These are phyloP conservation scores for Chymomyza amoena DNA, from an alignment of 2,888 invertebrate genomes.

Conservation along the genomic window DNA sequence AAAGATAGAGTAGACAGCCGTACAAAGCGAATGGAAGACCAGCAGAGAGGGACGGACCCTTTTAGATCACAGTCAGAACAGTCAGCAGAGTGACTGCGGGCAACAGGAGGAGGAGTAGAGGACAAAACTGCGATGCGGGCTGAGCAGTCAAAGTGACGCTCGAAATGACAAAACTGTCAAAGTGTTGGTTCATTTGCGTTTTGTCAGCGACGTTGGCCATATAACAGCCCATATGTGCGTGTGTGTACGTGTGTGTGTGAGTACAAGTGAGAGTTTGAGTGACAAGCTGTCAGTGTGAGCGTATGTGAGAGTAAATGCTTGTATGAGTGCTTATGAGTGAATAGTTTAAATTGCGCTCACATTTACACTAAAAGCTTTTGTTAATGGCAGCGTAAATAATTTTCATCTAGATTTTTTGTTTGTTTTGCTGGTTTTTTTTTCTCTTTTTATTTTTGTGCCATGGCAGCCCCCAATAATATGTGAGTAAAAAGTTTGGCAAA, in stretches of 20 bases:
- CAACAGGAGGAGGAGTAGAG: neutral
- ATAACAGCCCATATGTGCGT: neutral
- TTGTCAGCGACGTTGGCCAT: slow-evolving; percentile 13
- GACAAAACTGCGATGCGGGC: neutral
- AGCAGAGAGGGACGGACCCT: neutral
- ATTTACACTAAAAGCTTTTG: slow-evolving; percentile 65
- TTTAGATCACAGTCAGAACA: too few relatives aligned
- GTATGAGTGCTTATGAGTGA: neutral
- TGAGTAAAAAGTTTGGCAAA: neutral
- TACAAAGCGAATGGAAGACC: neutral
- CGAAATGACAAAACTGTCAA: slow-evolving; percentile 67
- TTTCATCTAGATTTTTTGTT: slow-evolving; percentile 7
- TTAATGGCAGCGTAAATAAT: slow-evolving; percentile 62
- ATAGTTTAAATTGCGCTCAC: neutral
- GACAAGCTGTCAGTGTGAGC: neutral
- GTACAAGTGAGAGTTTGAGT: neutral
- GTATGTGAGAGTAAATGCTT: neutral
- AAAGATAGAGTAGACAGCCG: too few relatives aligned
- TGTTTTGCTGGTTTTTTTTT: neutral
- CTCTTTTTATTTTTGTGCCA: neutral
- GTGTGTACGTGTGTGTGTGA: neutral
- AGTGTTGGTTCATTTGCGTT: slow-evolving; percentile 40
- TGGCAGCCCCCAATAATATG: neutral
- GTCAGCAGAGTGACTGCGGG: too few relatives aligned
- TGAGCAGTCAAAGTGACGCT: slow-evolving; percentile 37